Base-by-base conservation (phyloP, 1,140 invertebrate species). In the Trichonephila clavipes region DNA sequence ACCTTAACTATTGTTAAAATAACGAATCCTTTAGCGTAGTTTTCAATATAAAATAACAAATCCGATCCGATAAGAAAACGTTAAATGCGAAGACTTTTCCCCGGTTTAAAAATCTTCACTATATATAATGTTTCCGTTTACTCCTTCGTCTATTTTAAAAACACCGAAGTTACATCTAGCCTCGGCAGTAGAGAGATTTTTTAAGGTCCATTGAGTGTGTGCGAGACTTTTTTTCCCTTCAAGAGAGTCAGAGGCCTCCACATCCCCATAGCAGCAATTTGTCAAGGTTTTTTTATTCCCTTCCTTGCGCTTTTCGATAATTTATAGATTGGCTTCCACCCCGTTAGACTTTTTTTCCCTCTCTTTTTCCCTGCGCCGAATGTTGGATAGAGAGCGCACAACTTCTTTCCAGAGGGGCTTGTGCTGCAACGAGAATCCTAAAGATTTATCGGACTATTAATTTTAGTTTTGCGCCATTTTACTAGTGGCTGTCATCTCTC, bases 371-470 rank as follows among this genome's bases (percentile, higher is more conserved):
- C 16, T 7, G 28, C 34, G 72, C 34, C 72, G 72, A 77, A 34
- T 77, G 72, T 77, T 34, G 21, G 66, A 21, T 24, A 21, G 12
- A 21, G 64, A 19, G 64, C 21, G 64, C 51, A 51, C 51, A 51
- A 51, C 51, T 51, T 51, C 51, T 51, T 51, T 51, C 51, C 51
- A 51, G 21, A 24, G 66, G 66, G 66, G 24, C n/a, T 69, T 24
- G 24, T 28, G 69, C 69, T 18, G 28, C 69, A 28, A 77, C 16
- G 72, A 40, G 28, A 40, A 18, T 77, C 72, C 72, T 0, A 34
- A 77, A 34, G 72, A 77, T 77, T 77, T 77, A 77, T 77, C 72
- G 72, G 28, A 40, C 72, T 77, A 77, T 77, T 77, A 40, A 77
- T 77, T 77, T 77, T 40, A 77, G 72, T 40, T 77, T 77, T 40